A percentile compares a stretch with the other conserved stretches of the same genome.
Evolutionary conservation across 2,113 vertebrate species (phyloP).

Genomic region (Myrmophylax atrothorax): DNA sequence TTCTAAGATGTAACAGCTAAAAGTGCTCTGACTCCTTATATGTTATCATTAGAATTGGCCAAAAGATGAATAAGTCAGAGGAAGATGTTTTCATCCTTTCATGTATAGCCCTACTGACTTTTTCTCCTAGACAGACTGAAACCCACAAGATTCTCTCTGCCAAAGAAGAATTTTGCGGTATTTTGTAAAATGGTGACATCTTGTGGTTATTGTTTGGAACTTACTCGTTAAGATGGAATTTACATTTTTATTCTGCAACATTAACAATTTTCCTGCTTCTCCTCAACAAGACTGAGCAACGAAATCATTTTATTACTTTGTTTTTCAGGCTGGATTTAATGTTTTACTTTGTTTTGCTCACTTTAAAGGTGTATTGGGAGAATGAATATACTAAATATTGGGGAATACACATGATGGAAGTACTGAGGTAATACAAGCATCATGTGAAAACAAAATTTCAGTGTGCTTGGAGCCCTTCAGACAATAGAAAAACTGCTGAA

Average conservation of each 20-base stretch:
- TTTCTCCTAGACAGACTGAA: background rate
- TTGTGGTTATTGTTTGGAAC: background rate
- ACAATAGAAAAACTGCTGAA: background rate
- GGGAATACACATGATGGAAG: background rate
- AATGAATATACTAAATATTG: background rate
- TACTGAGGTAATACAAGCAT: background rate
- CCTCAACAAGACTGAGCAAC: background rate
- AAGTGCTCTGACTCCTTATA: background rate
- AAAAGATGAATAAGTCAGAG: background rate
- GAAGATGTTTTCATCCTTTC: background rate
- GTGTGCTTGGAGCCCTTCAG: background rate
- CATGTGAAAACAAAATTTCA: background rate
- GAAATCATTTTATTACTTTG: background rate
- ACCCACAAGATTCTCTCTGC: background rate
- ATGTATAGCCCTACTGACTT: accelerated
- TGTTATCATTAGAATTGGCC: background rate
- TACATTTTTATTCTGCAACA: background rate
- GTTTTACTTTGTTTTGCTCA: background rate
- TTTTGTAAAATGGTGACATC: conserved; percentile 33
- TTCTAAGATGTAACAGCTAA: background rate
- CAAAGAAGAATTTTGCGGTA: background rate
- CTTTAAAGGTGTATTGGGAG: background rate
- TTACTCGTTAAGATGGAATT: background rate
- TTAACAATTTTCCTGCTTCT: background rate
- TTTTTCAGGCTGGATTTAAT: background rate